Conservation (phyloP, 2,888 invertebrate genomes). For the Leptopilina syphax region DNA sequence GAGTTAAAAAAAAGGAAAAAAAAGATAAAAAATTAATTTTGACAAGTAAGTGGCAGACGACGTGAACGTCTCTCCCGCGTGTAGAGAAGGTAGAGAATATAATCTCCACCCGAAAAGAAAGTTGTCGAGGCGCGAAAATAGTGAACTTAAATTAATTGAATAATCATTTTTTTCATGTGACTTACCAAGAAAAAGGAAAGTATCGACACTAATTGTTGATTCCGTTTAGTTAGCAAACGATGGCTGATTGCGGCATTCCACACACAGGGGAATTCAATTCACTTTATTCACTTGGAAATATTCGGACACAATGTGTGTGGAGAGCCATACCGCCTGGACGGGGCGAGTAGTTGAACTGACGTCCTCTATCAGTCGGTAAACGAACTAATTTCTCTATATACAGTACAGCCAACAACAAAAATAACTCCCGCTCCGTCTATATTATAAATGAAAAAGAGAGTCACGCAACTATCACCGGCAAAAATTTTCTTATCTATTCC, state of each 20-base stretch:
- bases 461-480: slow-evolving; percentile 22
- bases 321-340: slow-evolving; percentile 71
- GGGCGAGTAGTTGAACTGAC: slow-evolving; percentile 69
- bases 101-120: no score
- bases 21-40: slow-evolving; percentile 44
- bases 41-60: slow-evolving; percentile 66
- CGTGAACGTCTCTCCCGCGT: slow-evolving; percentile 65
- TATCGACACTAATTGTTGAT: background rate
- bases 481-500: slow-evolving; percentile 12
- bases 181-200: slow-evolving; percentile 34
- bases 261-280: background rate
- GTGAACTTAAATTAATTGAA: slow-evolving; percentile 1
- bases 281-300: slow-evolving; percentile 58
- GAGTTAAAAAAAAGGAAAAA: background rate
- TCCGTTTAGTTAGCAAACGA: background rate
- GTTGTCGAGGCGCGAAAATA: slow-evolving; percentile 37
- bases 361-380: slow-evolving; percentile 67
- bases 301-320: slow-evolving; percentile 59
- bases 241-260: slow-evolving; percentile 17
- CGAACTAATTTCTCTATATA: slow-evolving; percentile 63
- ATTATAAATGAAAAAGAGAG: background rate
- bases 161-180: background rate
- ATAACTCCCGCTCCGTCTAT: slow-evolving; percentile 33
- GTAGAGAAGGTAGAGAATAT: slow-evolving; percentile 35
- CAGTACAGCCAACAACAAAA: slow-evolving; percentile 57